phyloP scores from a whole-genome alignment of 1,140 invertebrate genomes.

The Drosophila pallidifrons region DNA sequence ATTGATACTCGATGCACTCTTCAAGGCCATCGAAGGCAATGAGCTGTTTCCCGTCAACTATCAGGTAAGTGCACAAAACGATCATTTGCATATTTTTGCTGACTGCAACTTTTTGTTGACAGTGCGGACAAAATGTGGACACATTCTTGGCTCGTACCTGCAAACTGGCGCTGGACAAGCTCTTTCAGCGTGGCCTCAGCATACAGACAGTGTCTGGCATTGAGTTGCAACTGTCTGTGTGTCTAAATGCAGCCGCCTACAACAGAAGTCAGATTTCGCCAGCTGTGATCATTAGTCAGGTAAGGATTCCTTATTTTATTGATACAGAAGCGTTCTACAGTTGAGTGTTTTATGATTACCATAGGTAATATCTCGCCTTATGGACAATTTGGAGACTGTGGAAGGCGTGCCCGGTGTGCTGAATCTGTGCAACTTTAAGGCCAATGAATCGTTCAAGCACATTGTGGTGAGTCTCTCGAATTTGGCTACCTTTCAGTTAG shows the following conservation, averaged over 20 bases:
- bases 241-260: constrained; percentile 53
- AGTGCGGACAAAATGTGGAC: constrained; percentile 44
- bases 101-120: background rate
- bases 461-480: constrained; percentile 58
- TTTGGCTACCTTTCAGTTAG: constrained; percentile 36
- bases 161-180: constrained; percentile 57
- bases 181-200: constrained; percentile 41
- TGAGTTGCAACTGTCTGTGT: constrained; percentile 26
- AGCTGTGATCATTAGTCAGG: constrained; percentile 41
- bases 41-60: constrained; percentile 62
- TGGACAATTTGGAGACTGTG: constrained; percentile 41
- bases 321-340: background rate
- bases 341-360: background rate
- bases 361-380: constrained; percentile 15
- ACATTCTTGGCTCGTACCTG: constrained; percentile 56
- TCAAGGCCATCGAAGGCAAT: constrained; percentile 48
- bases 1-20: constrained; percentile 49
- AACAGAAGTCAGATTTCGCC: constrained; percentile 50
- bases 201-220: constrained; percentile 14
- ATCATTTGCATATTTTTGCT: background rate
- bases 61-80: constrained; percentile 29
- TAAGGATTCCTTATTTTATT: background rate
- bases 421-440: constrained; percentile 48
- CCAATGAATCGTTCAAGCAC: constrained; percentile 33
- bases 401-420: constrained; percentile 43